Conservation (phyloP, 2,113 vertebrate species). For the Porphyrio hochstetteri region DNA sequence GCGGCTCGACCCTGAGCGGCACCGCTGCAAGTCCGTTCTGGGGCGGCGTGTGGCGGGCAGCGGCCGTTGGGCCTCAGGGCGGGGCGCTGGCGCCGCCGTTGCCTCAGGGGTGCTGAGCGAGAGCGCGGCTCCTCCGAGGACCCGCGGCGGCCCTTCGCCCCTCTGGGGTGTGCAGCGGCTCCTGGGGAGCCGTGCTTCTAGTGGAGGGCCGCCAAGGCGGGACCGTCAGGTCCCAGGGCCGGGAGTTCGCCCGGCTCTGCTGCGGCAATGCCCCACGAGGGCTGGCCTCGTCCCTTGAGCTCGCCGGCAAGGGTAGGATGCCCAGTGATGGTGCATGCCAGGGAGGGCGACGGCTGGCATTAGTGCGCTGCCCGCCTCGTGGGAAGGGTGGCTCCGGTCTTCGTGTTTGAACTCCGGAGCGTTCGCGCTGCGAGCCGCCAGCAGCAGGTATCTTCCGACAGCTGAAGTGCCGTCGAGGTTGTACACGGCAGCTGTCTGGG, state of each 20-base stretch:
- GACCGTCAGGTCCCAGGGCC: neutral
- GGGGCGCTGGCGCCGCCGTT: neutral
- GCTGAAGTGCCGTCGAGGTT: neutral
- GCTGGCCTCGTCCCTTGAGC: neutral
- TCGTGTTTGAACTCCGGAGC: accelerated
- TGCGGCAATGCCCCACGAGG: neutral
- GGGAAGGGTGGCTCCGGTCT: neutral
- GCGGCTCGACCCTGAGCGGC: neutral
- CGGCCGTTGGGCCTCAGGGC: neutral
- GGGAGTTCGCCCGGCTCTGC: neutral
- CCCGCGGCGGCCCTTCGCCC: no score
- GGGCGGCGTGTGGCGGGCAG: neutral
- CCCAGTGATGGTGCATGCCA: neutral
- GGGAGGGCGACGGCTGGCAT: neutral
- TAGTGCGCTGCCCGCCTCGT: neutral
- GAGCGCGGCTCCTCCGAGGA: neutral
- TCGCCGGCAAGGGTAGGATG: neutral
- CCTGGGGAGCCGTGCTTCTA: neutral
- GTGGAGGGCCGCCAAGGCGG: no score
- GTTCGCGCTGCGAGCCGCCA: accelerated
- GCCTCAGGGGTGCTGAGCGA: neutral
- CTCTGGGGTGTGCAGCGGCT: neutral
- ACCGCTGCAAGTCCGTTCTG: no score
- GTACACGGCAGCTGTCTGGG: neutral
- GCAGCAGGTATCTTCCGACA: neutral